A percentile compares a stretch with the other conserved stretches of the same genome.
These are phyloP conservation scores for Serripes groenlandicus DNA, from an alignment of 2,888 invertebrate species.

Conservation along the genomic window DNA sequence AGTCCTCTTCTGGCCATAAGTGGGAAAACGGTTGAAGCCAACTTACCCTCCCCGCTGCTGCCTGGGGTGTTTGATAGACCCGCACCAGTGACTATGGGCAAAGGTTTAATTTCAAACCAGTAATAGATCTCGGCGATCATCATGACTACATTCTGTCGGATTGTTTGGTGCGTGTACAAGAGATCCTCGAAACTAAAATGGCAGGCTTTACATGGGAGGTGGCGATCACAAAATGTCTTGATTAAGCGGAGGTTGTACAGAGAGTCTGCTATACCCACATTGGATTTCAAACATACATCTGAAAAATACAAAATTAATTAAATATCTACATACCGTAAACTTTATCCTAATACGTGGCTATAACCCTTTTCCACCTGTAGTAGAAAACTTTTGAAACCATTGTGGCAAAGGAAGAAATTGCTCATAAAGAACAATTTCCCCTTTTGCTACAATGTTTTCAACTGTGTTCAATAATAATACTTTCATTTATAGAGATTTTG, in stretches of 20 bases:
- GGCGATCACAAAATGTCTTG: slow-evolving; percentile 93
- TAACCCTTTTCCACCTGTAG: no score
- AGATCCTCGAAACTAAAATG: slow-evolving; percentile 98
- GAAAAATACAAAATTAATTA: slow-evolving; percentile 68
- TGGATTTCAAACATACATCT: slow-evolving; percentile 87
- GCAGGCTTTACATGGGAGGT: slow-evolving; percentile 95
- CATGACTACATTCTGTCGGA: slow-evolving; percentile 95
- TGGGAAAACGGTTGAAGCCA: neutral
- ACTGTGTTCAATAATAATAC: no score
- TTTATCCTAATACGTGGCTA: no score
- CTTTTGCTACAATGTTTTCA: no score
- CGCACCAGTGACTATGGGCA: slow-evolving; percentile 61
- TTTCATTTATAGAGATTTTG: no score
- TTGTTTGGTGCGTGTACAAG: slow-evolving; percentile 96
- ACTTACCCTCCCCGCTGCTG: slow-evolving; percentile 1
- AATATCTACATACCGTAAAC: no score
- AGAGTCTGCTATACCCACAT: slow-evolving; percentile 94
- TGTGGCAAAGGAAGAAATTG: no score
- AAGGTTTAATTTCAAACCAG: slow-evolving; percentile 93
- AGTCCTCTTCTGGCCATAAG: no score
- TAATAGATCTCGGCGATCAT: slow-evolving; percentile 98
- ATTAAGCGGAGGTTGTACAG: slow-evolving; percentile 96
- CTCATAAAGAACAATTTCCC: no score
- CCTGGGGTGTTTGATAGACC: slow-evolving; percentile 10
- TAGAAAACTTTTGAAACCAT: no score